phyloP scores from a whole-genome alignment of 2,797 vertebrate species.

The Gymnodraco acuticeps region DNA sequence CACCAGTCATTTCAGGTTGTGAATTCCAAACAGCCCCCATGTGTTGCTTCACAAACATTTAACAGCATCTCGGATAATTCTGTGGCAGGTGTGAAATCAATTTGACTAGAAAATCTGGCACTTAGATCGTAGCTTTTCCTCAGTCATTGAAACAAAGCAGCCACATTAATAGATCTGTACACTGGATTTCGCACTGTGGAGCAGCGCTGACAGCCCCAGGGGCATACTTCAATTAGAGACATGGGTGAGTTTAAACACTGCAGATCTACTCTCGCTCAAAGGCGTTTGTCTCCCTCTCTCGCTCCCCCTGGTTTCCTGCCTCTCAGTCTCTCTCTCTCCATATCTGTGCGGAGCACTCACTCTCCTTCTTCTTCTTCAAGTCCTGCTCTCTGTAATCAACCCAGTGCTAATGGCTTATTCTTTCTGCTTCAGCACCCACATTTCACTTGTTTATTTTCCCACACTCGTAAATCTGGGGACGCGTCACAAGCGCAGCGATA shows the following conservation, averaged over 20 bases:
- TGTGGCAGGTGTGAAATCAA: conserved; percentile 69
- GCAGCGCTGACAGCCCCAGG: conserved; percentile 78
- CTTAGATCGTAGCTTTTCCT: conserved; percentile 69
- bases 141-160: conserved; percentile 77
- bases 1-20: conserved; percentile 38
- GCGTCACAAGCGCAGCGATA: conserved; percentile 96
- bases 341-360: conserved; percentile 75
- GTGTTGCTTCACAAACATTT: conserved; percentile 49
- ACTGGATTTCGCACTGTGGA: conserved; percentile 73
- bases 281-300: conserved; percentile 65
- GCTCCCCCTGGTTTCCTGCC: conserved; percentile 13
- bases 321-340: conserved; percentile 23
- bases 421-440: conserved; percentile 99
- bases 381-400: conserved; percentile 95
- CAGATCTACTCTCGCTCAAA: conserved; percentile 82
- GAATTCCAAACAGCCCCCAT: conserved; percentile 15
- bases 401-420: conserved; percentile 98
- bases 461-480: conserved; percentile 96
- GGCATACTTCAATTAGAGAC: conserved; percentile 87
- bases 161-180: conserved; percentile 68
- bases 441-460: conserved; percentile 99
- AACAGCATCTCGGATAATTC: conserved; percentile 39
- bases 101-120: conserved; percentile 57
- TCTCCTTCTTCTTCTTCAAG: conserved; percentile 86
- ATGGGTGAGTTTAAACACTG: conserved; percentile 84